A percentile compares a stretch with the other conserved stretches of the same genome.
phyloP scores from a whole-genome alignment of 2,888 invertebrate genomes.

The Ditylenchus weischeri region DNA sequence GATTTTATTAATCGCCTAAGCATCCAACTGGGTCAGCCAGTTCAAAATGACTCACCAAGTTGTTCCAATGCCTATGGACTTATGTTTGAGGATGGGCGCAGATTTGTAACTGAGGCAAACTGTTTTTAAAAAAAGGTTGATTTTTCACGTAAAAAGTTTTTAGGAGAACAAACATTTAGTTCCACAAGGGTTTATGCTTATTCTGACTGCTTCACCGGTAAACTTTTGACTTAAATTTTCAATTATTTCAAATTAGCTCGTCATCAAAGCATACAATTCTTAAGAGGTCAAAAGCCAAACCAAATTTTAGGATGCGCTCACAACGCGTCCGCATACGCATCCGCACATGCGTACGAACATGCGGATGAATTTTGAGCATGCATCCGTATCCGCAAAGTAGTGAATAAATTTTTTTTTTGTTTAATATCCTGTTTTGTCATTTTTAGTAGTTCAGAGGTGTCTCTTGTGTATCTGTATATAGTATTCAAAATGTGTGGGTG shows the following conservation, averaged over 20 bases:
- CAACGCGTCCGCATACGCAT: no score
- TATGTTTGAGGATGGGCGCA: constrained; percentile 24
- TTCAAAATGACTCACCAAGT: background rate
- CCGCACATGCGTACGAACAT: no score
- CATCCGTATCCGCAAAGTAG: no score
- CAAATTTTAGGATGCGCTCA: no score
- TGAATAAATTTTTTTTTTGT: no score
- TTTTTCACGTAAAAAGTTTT: background rate
- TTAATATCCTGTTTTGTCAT: no score
- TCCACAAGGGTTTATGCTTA: constrained; percentile 44
- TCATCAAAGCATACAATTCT: no score
- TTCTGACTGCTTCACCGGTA: constrained; percentile 46
- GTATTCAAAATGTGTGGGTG: no score
- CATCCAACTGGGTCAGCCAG: constrained; percentile 14
- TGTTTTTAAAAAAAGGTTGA: background rate
- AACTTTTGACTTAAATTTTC: background rate
- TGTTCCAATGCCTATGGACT: constrained; percentile 13
- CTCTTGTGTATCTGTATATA: no score
- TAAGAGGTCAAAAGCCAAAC: no score
- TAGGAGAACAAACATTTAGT: constrained; percentile 24
- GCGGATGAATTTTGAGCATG: no score
- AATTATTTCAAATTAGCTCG: background rate
- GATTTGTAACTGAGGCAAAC: constrained; percentile 22
- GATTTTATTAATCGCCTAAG: constrained; percentile 17
- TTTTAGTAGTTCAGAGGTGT: no score